Percentiles rank a stretch among this genome's conserved stretches.
Evolutionary conservation across 2,888 invertebrate genomes (phyloP).

Genomic region (Psococerastis gibbosa): DNA sequence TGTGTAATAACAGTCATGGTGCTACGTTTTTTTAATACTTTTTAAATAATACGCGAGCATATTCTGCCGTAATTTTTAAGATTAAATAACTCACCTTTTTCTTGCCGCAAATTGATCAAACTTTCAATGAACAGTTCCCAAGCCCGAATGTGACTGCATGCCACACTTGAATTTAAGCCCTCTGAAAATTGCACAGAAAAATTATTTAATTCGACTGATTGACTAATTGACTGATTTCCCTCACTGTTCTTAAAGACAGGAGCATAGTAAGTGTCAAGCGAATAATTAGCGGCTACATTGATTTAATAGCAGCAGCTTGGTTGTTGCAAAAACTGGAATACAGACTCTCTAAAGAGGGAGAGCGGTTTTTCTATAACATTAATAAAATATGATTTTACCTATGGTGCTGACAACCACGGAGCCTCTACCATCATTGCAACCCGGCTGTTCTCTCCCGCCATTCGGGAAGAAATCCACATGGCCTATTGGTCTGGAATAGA

Average conservation of each 20-base stretch:
- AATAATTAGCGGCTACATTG: too few relatives aligned
- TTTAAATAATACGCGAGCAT: too few relatives aligned
- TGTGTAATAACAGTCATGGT: too few relatives aligned
- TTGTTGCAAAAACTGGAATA: too few relatives aligned
- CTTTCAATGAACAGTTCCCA: slow-evolving; percentile 34
- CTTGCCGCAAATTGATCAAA: slow-evolving; percentile 21
- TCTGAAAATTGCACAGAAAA: slow-evolving; percentile 26
- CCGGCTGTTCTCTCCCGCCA: slow-evolving; percentile 39
- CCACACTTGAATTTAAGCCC: slow-evolving; percentile 29
- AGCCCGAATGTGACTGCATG: slow-evolving; percentile 37
- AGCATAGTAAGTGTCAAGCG: not conserved
- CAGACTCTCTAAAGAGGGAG: too few relatives aligned
- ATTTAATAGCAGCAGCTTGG: too few relatives aligned
- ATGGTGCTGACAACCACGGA: slow-evolving; percentile 36
- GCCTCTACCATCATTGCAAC: slow-evolving; percentile 34
- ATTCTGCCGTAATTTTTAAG: too few relatives aligned
- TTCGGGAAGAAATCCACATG: slow-evolving; percentile 41
- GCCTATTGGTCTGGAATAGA: slow-evolving; percentile 30
- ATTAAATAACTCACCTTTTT: not conserved
- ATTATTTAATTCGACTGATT: too few relatives aligned
- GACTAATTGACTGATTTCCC: slow-evolving; percentile 9
- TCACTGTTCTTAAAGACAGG: slow-evolving; percentile 11
- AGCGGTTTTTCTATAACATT: not conserved
- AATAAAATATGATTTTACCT: slow-evolving; percentile 23
- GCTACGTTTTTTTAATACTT: too few relatives aligned